Evolutionary conservation across 2,113 vertebrate species (phyloP), one percentile per base, ranked within the genome.

Genomic region (Anoplopoma fimbria): DNA sequence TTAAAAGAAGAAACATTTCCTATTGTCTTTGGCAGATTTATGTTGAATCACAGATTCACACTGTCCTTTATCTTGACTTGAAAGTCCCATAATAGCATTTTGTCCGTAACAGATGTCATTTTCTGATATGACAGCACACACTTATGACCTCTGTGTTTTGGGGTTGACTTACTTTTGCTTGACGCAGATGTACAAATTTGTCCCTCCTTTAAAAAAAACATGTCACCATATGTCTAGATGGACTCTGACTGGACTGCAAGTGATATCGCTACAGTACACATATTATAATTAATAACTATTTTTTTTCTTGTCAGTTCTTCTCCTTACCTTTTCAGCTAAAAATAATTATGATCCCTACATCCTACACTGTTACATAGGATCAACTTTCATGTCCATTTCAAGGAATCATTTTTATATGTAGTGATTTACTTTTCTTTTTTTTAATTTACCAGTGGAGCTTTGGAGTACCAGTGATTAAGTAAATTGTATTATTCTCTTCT

Each of bases 121-220:
- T 87, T 86, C 75, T 89, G 85, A 87, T 87, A 84, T 63, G 68
- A 79, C 9, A 27, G 58, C 47, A 57, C 62, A 77, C 45, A 55
- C 53, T 51, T 68, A 14, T 79, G 81, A 82, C 64, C 31, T 60
- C 29, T 62, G 29, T 69, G 62, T 53, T 78, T 33, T 71, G 38
- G 19, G 64, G n/a, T 63, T 79, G 70, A 81, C 62, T 64, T 34
- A 58, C 45, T 75, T 33, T 47, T 10, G 58, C n/a, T 57, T 70
- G 29, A 77, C 2, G 7, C 62, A 73, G 15, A 75, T 29, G 7
- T 58, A 67, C 57, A 15, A 71, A 65, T 77, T 0, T 67, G n/a
- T 67, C n/a, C 9, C 38, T 25, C 5, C 14, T 67, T 67, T 12
- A 6, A 45, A 67, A 65, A 67, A 27, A 67, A 67, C 63, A 19